Percentiles rank a stretch among this genome's conserved stretches.
These are phyloP conservation scores for Ctenicera cuprea DNA, from an alignment of 2,888 invertebrate species.

Conservation along the genomic window DNA sequence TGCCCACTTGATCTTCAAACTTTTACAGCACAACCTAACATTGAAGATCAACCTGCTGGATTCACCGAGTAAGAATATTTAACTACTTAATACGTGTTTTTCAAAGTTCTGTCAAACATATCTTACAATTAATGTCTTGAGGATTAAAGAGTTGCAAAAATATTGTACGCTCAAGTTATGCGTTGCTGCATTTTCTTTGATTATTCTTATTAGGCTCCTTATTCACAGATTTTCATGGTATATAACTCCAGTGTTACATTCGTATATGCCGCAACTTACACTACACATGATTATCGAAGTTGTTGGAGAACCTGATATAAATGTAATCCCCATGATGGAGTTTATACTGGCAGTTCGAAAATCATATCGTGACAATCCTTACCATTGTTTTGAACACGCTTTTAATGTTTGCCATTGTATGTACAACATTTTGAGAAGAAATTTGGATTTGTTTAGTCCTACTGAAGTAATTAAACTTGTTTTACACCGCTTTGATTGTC, in stretches of 20 bases:
- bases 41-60: constrained; percentile 71
- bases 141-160: too few species aligned
- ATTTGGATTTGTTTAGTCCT: constrained; percentile 72
- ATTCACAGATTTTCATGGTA: constrained; percentile 74
- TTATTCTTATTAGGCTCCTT: too few species aligned
- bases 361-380: constrained; percentile 75
- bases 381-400: constrained; percentile 80
- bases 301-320: constrained; percentile 71
- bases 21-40: constrained; percentile 70
- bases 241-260: constrained; percentile 73
- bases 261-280: constrained; percentile 74
- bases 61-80: constrained; percentile 72
- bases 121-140: too few species aligned
- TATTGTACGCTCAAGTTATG: too few species aligned
- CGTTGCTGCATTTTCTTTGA: too few species aligned
- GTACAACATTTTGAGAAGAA: constrained; percentile 75
- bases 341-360: constrained; percentile 74
- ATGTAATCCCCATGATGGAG: constrained; percentile 69
- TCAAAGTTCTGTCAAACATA: too few species aligned
- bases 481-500: too few species aligned
- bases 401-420: constrained; percentile 79
- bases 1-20: constrained; percentile 74
- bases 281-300: constrained; percentile 75
- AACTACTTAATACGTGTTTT: neutral
- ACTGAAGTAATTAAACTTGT: constrained; percentile 70